phyloP scores from a whole-genome alignment of 1,140 invertebrate species.

The Penaeus chinensis region DNA sequence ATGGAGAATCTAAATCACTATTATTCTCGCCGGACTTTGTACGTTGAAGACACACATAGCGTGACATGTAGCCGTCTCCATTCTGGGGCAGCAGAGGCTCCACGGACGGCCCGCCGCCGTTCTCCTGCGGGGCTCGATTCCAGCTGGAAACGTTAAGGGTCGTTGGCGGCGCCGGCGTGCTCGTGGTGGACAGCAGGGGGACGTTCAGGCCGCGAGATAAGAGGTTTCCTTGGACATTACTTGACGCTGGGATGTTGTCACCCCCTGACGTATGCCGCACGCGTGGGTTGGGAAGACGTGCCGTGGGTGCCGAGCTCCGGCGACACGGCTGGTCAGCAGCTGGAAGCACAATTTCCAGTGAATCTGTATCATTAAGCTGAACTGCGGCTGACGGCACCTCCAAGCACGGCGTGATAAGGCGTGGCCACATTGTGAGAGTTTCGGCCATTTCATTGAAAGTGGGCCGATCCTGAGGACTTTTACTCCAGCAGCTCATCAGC shows the following conservation, averaged over 20 bases:
- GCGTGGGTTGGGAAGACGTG: slow-evolving; percentile 33
- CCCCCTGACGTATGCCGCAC: slow-evolving; percentile 24
- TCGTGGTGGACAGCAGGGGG: slow-evolving; percentile 20
- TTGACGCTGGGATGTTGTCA: slow-evolving; percentile 17
- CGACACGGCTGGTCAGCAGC: slow-evolving; percentile 24
- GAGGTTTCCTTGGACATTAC: slow-evolving; percentile 4
- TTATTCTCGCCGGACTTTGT: slow-evolving; percentile 50
- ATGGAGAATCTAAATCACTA: slow-evolving; percentile 43
- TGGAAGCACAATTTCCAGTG: slow-evolving; percentile 42
- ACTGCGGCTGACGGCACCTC: slow-evolving; percentile 54
- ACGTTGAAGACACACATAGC: slow-evolving; percentile 57
- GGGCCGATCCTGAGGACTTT: slow-evolving; percentile 78
- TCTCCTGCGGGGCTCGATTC: slow-evolving; percentile 54
- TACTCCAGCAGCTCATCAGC: slow-evolving; percentile 82
- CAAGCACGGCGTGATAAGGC: slow-evolving; percentile 56
- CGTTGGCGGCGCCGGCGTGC: slow-evolving; percentile 15
- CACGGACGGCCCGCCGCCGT: slow-evolving; percentile 56
- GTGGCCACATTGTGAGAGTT: slow-evolving; percentile 41
- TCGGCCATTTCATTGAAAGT: slow-evolving; percentile 74
- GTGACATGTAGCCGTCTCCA: slow-evolving; percentile 54
- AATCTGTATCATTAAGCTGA: slow-evolving; percentile 56
- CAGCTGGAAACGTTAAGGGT: slow-evolving; percentile 32
- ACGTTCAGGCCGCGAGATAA: slow-evolving; percentile 15
- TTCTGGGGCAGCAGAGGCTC: slow-evolving; percentile 58
- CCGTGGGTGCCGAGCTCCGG: slow-evolving; percentile 38